Evolutionary conservation across 2,888 invertebrate genomes (phyloP), one percentile per base, ranked within the genome.

Genomic region (Exocentrus adspersus): DNA sequence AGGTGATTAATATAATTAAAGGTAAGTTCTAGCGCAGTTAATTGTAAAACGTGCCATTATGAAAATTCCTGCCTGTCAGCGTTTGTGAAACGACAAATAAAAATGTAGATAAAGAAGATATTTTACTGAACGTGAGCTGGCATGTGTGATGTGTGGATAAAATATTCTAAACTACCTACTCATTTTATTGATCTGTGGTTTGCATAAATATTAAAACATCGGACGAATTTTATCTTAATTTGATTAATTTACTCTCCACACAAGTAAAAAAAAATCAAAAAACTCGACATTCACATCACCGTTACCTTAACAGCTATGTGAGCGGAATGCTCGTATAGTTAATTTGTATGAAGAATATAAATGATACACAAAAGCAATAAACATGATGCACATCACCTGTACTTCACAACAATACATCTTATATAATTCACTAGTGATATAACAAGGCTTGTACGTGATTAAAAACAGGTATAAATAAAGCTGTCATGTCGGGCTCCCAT

Each of bases 341-440:
- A 30, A 48, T 48, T 48, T 24, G 28, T 17, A 48, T 28, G 14
- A 14, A 28, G 48, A 28, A 48, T 48, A 48, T 28, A 14, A 48
- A 48, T 24, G 48, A 28, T 28, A 16, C 9, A 48, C 48, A 48
- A 48, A 48, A 28, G 48, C 48, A n/a, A 48, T 48, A 48, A 48
- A 48, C 24, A 14, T 17, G 48, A n/a, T 16, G 14, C 14, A 48
- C 16, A 48, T 28, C 48, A 48, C 28, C 48, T 14, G 48, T 12
- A 28, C 14, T 10, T 48, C 28, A 24, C 14, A n/a, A n/a, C n/a
- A 28, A 28, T 28, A 28, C 48, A 48, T 48, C 46, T 24, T 24
- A 24, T 17, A 14, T 48, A 48, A 48, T 20, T 28, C 48, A 48
- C 28, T 28, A 10, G 48, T 48, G 28, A 48, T 28, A 28, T 17